Percentiles rank a stretch among this genome's conserved stretches.
These are phyloP conservation scores for Turdus rufiventris DNA, from an alignment of 2,113 vertebrate genomes.

Conservation along the genomic window DNA sequence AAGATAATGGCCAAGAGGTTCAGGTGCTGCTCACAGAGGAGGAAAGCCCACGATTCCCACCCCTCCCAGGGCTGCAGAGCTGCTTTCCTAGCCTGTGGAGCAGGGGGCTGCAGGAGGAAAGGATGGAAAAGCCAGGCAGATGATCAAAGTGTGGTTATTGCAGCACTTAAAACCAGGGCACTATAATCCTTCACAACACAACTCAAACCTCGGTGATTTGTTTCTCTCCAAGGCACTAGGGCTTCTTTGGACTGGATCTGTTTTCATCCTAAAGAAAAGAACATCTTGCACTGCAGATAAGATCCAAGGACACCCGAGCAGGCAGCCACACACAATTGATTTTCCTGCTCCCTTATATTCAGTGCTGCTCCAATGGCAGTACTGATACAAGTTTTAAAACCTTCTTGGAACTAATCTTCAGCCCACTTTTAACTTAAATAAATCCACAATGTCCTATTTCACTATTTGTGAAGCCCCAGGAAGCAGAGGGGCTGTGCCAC, in stretches of 20 bases:
- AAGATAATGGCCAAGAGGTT: background rate
- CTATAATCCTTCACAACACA: background rate
- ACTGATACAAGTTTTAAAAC: background rate
- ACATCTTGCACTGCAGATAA: background rate
- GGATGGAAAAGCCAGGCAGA: background rate
- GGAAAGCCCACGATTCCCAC: background rate
- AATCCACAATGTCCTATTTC: background rate
- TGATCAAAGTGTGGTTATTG: background rate
- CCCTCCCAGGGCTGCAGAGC: background rate
- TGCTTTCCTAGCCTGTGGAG: background rate
- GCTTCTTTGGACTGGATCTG: background rate
- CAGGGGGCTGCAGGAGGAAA: background rate
- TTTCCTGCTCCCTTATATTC: background rate
- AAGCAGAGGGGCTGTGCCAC: background rate
- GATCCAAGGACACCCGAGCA: slow-evolving; percentile 34
- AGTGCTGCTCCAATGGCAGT: background rate
- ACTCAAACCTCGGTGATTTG: background rate
- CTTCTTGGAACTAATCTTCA: background rate
- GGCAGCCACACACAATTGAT: slow-evolving; percentile 8
- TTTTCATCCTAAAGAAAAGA: slow-evolving; percentile 14
- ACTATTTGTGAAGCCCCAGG: background rate
- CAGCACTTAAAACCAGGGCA: background rate
- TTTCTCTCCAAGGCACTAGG: background rate
- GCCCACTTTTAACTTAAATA: background rate
- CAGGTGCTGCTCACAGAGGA: background rate